Evolutionary conservation across 2,888 invertebrate genomes (phyloP).

Genomic region (Noctua janthina): DNA sequence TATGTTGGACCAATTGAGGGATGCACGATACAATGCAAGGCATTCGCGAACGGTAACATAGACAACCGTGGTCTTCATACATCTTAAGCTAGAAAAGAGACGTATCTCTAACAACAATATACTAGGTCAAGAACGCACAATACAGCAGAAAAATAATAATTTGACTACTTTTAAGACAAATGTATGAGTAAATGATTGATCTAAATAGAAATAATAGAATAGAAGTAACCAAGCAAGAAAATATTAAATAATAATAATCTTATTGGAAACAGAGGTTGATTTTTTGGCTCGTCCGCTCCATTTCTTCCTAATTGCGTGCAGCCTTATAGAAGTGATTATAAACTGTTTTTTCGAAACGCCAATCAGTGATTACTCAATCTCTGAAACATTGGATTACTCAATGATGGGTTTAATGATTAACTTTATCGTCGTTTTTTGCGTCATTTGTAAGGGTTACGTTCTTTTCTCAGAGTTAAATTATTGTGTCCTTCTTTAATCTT

Average conservation of each 20-base stretch:
- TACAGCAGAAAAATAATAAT: neutral
- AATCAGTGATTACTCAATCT: constrained; percentile 42
- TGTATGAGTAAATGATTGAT: neutral
- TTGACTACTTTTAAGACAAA: neutral
- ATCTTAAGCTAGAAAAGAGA: neutral
- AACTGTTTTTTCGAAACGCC: constrained; percentile 39
- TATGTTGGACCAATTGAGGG: neutral
- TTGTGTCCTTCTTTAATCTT: neutral
- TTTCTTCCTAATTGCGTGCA: constrained; percentile 52
- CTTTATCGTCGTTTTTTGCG: constrained; percentile 17
- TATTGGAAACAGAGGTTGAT: constrained; percentile 17
- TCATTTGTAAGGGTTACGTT: neutral
- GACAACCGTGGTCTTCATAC: neutral
- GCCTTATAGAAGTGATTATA: constrained; percentile 40
- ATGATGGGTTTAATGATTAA: constrained; percentile 36
- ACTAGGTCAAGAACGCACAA: neutral
- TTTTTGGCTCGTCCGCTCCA: constrained; percentile 44
- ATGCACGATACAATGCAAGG: no score
- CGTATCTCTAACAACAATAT: neutral
- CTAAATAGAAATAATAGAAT: constrained; percentile 11
- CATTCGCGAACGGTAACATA: neutral
- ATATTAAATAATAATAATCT: constrained; percentile 29
- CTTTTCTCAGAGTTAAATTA: neutral
- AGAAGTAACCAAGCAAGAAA: neutral
- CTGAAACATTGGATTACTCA: constrained; percentile 42